Evolutionary conservation across 1,140 invertebrate genomes (phyloP).

Genomic region (Diuraphis noxia): DNA sequence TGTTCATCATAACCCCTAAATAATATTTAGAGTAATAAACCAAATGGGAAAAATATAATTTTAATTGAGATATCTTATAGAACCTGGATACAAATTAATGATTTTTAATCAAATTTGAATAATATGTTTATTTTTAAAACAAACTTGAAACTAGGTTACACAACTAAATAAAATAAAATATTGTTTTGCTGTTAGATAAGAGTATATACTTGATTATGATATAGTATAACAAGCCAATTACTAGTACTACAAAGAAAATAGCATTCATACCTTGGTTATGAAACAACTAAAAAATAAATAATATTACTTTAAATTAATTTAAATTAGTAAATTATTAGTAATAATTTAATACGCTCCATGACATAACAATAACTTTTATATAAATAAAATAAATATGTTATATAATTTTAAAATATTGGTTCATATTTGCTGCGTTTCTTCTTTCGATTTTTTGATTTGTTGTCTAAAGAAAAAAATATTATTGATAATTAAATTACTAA

Average conservation of each 20-base stretch:
- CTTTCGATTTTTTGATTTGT: slow-evolving; percentile 30
- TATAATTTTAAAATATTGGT: slow-evolving; percentile 25
- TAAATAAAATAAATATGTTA: not conserved
- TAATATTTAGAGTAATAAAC: too few relatives aligned
- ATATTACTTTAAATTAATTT: not conserved
- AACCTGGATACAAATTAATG: not conserved
- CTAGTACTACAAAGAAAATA: not conserved
- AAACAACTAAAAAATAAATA: not conserved
- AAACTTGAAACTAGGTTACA: not conserved
- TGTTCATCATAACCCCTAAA: too few relatives aligned
- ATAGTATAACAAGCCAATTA: not conserved
- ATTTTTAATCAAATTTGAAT: not conserved
- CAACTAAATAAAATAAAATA: slow-evolving; percentile 4
- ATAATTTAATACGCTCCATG: not conserved
- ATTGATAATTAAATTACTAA: not conserved
- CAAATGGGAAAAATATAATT: too few relatives aligned
- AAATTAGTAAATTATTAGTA: not conserved
- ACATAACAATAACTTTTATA: not conserved
- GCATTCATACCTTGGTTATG: not conserved
- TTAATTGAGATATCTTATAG: not conserved
- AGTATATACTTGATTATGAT: not conserved
- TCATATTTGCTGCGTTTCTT: slow-evolving; percentile 48
- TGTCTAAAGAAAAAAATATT: not conserved
- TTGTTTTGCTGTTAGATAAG: not conserved
- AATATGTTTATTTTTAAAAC: not conserved